Base-by-base conservation (phyloP, 2,113 vertebrate genomes). In the Psittacara wagleri region DNA sequence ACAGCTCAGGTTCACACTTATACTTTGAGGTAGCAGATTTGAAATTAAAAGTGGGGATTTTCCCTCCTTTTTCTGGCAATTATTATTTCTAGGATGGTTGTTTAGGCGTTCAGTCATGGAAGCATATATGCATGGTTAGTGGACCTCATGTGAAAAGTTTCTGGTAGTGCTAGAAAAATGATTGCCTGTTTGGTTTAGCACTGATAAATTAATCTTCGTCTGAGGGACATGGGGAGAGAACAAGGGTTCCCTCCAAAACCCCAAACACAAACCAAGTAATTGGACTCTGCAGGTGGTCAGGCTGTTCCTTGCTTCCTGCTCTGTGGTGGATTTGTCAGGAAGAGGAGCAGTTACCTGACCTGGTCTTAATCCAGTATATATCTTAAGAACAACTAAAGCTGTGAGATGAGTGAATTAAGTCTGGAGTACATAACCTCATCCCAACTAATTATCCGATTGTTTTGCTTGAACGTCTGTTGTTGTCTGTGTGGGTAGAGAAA, bases 331-430 rank as follows among this genome's bases (percentile, higher is more conserved):
- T 94, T 96, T 81, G 33, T 39, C 33, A 87, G 83, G 55, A 87
- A 67, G 81, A 76, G 70, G 43, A 82, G 39, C 86, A 54, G 74
- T 96, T 97, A 89, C 82, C 92, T 94, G 81, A 74, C 87, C 70
- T 66, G 74, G 3, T 95, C 78, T 92, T 94, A 92, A 69, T 94
- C 86, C 63, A 7, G 2, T 64, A 4, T 85, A 8, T 91, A 11
- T 49, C 16, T 78, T 95, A 92, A 94, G 83, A 86, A 7, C 5
- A 2, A 54, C 33, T 91, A 51, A 75, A 88, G 69, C 89, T 70
- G 62, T 46, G 80, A 92, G 88, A 77, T 93, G 92, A 87, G 46
- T 74, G 62, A 93, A 95, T 94, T 78, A 83, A 93, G 86, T 90
- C 83, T 89, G 92, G 83, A 82, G 70, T 24, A 35, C 86, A 13